Evolutionary conservation across 2,888 invertebrate genomes (phyloP).

Genomic region (Seira musarum): DNA sequence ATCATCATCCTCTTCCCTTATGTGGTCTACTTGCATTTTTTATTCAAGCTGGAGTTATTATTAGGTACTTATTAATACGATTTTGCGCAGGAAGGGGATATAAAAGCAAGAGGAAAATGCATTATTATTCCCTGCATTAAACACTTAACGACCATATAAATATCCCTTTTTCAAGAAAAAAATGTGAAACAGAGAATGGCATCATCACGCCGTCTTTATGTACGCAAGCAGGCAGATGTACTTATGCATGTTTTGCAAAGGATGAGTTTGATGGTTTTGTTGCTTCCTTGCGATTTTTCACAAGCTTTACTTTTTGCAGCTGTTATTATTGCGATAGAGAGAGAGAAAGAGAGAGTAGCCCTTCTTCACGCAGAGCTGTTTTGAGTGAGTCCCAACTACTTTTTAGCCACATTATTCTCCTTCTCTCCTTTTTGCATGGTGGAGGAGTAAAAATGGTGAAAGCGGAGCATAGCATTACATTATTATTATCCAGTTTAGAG

Average conservation of each 20-base stretch:
- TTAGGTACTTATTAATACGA: neutral
- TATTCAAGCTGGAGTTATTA: constrained; percentile 25
- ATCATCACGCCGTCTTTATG: no score
- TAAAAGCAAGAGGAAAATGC: neutral
- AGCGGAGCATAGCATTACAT: constrained; percentile 19
- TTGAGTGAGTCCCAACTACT: constrained; percentile 5
- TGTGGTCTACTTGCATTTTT: neutral
- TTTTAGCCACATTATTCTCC: constrained; percentile 22
- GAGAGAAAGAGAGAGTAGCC: neutral
- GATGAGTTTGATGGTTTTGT: constrained; percentile 19
- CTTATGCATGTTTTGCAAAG: neutral
- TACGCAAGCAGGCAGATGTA: no score
- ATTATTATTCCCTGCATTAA: constrained; percentile 52
- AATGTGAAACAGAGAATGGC: neutral
- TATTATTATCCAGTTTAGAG: constrained; percentile 42
- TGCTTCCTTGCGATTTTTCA: neutral
- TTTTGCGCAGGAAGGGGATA: neutral
- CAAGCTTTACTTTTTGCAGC: neutral
- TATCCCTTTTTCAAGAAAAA: constrained; percentile 20
- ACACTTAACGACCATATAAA: constrained; percentile 49
- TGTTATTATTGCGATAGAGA: neutral
- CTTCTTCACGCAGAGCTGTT: neutral
- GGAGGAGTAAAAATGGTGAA: neutral
- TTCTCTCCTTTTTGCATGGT: constrained; percentile 14
- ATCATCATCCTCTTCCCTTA: neutral